These are phyloP conservation scores for Sparus aurata DNA, from an alignment of 2,797 vertebrate genomes.

Conservation along the genomic window DNA sequence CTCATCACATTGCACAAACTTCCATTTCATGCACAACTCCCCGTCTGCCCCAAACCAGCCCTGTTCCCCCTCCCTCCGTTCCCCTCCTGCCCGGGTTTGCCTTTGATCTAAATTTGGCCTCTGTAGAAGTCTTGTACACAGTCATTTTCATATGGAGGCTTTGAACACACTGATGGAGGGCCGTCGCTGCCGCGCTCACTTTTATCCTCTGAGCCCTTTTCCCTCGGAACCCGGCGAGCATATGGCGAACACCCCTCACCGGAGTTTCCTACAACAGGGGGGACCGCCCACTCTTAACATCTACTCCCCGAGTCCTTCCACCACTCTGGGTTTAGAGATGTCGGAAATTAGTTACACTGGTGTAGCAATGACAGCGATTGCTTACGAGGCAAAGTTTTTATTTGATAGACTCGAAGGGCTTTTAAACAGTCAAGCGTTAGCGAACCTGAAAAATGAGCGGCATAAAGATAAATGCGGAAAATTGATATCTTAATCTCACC, in stretches of 20 bases:
- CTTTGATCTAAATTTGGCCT: slow-evolving; percentile 88
- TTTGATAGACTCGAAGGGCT: slow-evolving; percentile 49
- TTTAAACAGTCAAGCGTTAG: slow-evolving; percentile 40
- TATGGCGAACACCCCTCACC: slow-evolving; percentile 94
- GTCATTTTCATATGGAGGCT: slow-evolving; percentile 89
- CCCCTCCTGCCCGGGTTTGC: slow-evolving; percentile 61
- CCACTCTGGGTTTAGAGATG: slow-evolving; percentile 83
- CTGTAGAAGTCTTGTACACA: slow-evolving; percentile 81
- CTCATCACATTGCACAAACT: slow-evolving; percentile 75
- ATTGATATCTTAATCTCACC: slow-evolving; percentile 56
- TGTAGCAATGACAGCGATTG: slow-evolving; percentile 70
- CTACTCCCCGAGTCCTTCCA: slow-evolving; percentile 67
- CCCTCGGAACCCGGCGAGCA: slow-evolving; percentile 91
- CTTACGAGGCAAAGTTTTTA: slow-evolving; percentile 72
- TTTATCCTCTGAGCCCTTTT: slow-evolving; percentile 91
- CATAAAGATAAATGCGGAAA: slow-evolving; percentile 46
- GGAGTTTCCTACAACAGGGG: slow-evolving; percentile 92
- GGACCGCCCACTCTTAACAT: slow-evolving; percentile 81
- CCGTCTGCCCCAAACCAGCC: slow-evolving; percentile 54
- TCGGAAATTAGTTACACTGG: slow-evolving; percentile 87
- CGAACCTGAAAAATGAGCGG: slow-evolving; percentile 41
- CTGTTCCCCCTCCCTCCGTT: slow-evolving; percentile 31
- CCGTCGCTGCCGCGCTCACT: slow-evolving; percentile 87
- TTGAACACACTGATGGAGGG: slow-evolving; percentile 94
- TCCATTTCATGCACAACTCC: slow-evolving; percentile 78